A percentile compares a stretch with the other conserved stretches of the same genome.
Evolutionary conservation across 2,797 vertebrate species (phyloP).

Genomic region (Onychomys torridus): DNA sequence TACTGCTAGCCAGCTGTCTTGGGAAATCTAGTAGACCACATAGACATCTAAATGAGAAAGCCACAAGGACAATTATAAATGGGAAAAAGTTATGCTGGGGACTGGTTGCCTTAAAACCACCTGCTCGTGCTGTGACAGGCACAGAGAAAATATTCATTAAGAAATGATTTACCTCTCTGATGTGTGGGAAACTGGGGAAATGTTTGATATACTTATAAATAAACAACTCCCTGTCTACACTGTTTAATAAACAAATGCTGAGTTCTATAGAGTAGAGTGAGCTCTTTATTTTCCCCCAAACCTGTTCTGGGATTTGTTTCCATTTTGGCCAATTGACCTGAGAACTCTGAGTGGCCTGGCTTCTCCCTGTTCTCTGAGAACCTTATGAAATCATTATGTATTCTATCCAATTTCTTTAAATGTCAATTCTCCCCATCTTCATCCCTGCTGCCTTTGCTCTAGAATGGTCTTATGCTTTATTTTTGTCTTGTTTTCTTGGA

Average conservation of each 20-base stretch:
- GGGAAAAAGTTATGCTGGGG: neutral
- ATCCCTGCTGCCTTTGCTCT: neutral
- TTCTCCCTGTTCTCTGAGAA: neutral
- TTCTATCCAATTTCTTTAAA: neutral
- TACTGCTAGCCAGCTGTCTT: neutral
- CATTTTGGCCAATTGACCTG: neutral
- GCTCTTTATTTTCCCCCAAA: neutral
- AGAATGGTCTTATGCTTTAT: too few relatives aligned
- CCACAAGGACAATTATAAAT: neutral
- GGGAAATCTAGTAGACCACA: neutral
- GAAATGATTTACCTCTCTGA: slow-evolving; percentile 41
- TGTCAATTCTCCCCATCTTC: neutral
- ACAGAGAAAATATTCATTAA: slow-evolving; percentile 2
- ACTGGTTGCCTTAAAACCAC: neutral
- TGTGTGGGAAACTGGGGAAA: slow-evolving; percentile 38
- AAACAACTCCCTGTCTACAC: neutral
- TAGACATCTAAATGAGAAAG: slow-evolving; percentile 7
- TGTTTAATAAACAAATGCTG: slow-evolving; percentile 2
- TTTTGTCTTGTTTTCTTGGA: neutral
- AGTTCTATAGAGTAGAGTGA: neutral
- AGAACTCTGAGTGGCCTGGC: neutral
- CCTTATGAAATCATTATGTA: neutral
- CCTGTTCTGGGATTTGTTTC: neutral
- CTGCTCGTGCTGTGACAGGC: slow-evolving; percentile 3
- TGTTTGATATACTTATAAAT: slow-evolving; percentile 19